These are phyloP conservation scores for Schizaphis graminum DNA, from an alignment of 2,888 invertebrate species.

Conservation along the genomic window DNA sequence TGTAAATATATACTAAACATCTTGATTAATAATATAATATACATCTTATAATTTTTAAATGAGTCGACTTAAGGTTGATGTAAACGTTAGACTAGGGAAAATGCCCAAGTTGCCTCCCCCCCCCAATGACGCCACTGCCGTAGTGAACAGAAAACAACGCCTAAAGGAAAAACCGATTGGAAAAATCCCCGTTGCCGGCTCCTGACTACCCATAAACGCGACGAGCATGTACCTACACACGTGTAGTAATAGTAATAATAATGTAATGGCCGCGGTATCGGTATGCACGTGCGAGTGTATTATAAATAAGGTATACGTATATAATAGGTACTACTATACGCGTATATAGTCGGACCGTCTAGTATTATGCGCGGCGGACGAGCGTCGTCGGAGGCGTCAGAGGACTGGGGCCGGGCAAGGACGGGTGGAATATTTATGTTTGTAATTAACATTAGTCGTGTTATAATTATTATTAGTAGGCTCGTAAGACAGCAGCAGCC, in stretches of 20 bases:
- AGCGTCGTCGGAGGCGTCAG: not conserved
- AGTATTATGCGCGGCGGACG: not conserved
- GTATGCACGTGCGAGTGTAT: not conserved
- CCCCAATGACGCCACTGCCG: not conserved
- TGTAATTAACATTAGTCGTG: constrained; percentile 61
- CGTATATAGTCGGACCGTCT: not conserved
- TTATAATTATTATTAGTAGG: constrained; percentile 52
- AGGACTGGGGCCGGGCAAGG: not conserved
- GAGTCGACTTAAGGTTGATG: no score
- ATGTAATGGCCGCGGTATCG: not conserved
- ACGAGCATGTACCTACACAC: not conserved
- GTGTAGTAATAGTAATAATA: not conserved
- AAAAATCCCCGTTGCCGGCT: constrained; percentile 1
- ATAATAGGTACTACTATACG: not conserved
- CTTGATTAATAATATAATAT: no score
- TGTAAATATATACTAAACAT: no score
- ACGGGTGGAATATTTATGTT: constrained; percentile 63
- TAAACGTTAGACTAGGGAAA: no score
- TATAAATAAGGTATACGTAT: not conserved
- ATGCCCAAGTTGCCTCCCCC: no score
- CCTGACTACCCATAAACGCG: constrained; percentile 7
- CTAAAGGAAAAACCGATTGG: not conserved
- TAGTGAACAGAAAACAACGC: not conserved
- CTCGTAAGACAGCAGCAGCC: constrained; percentile 55
- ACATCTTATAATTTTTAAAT: no score